A percentile compares a stretch with the other conserved stretches of the same genome.
Evolutionary conservation across 2,113 vertebrate species (phyloP).

Genomic region (Muntiacus muntjak): DNA sequence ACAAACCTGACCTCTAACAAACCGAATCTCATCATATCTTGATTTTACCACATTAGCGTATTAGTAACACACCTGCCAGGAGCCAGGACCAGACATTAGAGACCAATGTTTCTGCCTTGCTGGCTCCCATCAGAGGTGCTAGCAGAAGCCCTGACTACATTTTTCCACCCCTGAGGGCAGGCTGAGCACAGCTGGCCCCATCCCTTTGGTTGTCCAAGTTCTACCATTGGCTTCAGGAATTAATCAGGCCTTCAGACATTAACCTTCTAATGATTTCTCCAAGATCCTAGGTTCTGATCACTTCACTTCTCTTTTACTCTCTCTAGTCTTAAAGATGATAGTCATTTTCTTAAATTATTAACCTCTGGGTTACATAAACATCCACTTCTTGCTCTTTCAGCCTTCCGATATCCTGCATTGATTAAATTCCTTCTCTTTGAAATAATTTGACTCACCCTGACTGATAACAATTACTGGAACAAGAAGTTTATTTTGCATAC

Average conservation of each 20-base stretch:
- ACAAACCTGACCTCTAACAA: not conserved
- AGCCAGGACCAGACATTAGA: not conserved
- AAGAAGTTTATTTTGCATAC: not conserved
- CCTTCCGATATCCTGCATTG: not conserved
- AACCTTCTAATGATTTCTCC: not conserved
- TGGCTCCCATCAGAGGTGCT: not conserved
- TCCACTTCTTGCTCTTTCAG: not conserved
- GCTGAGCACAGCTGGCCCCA: not conserved
- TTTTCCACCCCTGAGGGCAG: accelerated
- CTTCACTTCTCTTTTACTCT: not conserved
- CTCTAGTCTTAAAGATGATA: not conserved
- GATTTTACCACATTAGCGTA: not conserved
- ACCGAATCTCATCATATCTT: not conserved
- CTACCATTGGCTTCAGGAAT: not conserved
- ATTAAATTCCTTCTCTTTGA: not conserved
- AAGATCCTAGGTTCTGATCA: not conserved
- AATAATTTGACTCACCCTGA: not conserved
- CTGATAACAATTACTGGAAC: not conserved
- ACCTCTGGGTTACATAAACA: not conserved
- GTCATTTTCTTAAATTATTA: not conserved
- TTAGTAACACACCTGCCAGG: not conserved
- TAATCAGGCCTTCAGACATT: not conserved
- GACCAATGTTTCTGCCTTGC: not conserved
- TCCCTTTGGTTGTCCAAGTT: not conserved
- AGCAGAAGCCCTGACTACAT: not conserved